These are phyloP conservation scores for Antechinus stuartii DNA, from an alignment of 2,113 vertebrate genomes.

Conservation along the genomic window DNA sequence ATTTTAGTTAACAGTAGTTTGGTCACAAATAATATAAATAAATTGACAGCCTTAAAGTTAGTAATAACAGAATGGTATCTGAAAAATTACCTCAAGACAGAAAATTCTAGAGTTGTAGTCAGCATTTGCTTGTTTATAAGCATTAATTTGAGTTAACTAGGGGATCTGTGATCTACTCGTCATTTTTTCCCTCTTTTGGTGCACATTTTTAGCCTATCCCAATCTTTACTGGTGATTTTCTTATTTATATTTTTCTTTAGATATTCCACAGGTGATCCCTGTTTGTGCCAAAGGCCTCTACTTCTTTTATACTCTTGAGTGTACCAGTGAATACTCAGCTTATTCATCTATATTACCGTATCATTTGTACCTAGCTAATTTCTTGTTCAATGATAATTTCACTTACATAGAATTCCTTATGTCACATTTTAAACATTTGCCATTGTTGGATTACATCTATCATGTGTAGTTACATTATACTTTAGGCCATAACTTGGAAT, in stretches of 20 bases:
- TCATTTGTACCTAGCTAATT: background rate
- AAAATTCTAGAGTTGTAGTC: background rate
- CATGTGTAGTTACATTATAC: background rate
- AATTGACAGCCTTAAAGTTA: slow-evolving; percentile 2
- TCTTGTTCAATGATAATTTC: background rate
- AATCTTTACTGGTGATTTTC: background rate
- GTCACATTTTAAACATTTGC: background rate
- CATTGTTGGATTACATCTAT: background rate
- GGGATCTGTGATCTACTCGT: background rate
- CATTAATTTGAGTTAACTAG: background rate
- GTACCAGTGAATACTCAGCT: background rate
- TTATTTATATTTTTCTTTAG: background rate
- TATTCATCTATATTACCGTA: background rate
- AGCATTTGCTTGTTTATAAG: background rate
- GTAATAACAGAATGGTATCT: slow-evolving; percentile 11
- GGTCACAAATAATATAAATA: slow-evolving; percentile 46
- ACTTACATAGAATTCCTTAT: background rate
- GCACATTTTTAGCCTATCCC: background rate
- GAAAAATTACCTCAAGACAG: background rate
- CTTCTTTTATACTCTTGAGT: background rate
- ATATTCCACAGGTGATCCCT: background rate
- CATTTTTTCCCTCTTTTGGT: background rate
- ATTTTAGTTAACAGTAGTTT: slow-evolving; percentile 15
- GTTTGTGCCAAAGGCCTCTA: background rate
- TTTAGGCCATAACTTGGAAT: background rate